Base-by-base conservation (phyloP, 1,140 invertebrate genomes). In the Galleria mellonella region DNA sequence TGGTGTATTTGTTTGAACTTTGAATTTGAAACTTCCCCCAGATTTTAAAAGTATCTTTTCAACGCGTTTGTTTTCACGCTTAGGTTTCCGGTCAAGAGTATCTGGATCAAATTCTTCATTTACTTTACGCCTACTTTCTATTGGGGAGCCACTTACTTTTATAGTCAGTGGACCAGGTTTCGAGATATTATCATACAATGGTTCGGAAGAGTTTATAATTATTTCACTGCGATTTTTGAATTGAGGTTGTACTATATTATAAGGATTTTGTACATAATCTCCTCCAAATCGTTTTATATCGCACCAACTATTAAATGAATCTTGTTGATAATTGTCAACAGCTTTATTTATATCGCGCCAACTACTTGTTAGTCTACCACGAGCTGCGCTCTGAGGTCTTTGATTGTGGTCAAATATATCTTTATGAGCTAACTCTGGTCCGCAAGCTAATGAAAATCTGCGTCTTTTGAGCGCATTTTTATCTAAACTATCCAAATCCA, bases 31-130 rank as follows among this genome's bases (percentile, higher is more conserved):
- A 62, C 91, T 93, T 3, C 91, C 90, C 23, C 87, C 91, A 9
- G 83, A 87, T 65, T 82, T 86, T 9, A 83, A 43, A 13, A 87
- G 54, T 49, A 87, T 92, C 51, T 91, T 90, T n/a, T 84, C 84
- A 0, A 87, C 74, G 43, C 66, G 66, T 62, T 77, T 83, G 35
- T 44, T 42, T 58, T 68, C 72, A 8, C 52, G 75, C 42, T 69
- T 81, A 10, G 93, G 91, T 70, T 94, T 94, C 11, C 94, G 86
- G 62, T 95, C 94, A 11, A 95, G 72, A 0, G 94, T 96, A 57
- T 96, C 94, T 0, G 93, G 93, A 65, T 95, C 94, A 63, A 94
- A 95, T 45, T 90, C 88, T 50, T 95, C 93, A 8, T 50, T 64
- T 1, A 9, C 7, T 15, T 60, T 49, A 42, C 49, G 53, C 43